A percentile compares a stretch with the other conserved stretches of the same genome.
These are phyloP conservation scores for Ips typographus DNA, from an alignment of 1,140 invertebrate genomes.

Conservation along the genomic window DNA sequence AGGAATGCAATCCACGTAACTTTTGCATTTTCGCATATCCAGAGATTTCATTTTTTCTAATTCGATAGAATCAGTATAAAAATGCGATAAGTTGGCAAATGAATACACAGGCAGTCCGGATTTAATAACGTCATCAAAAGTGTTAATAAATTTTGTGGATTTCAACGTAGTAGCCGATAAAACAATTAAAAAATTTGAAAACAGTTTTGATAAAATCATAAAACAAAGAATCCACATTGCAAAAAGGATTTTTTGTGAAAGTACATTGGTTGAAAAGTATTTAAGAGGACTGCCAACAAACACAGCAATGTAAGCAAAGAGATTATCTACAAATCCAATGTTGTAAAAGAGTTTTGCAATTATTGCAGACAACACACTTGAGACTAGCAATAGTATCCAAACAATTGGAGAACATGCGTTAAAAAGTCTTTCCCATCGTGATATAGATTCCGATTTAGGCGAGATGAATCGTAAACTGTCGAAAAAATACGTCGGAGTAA, in stretches of 20 bases:
- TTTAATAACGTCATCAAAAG: not conserved
- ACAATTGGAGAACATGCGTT: not conserved
- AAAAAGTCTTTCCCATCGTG: constrained; percentile 2
- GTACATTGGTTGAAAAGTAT: not conserved
- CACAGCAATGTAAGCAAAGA: not conserved
- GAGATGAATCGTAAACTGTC: not conserved
- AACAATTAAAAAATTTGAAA: constrained; percentile 7
- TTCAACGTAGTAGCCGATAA: not conserved
- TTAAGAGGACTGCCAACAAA: not conserved
- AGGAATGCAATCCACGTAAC: not conserved
- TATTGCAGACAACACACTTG: not conserved
- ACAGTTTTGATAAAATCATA: constrained; percentile 5
- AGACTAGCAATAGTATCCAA: not conserved
- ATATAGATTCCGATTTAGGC: not conserved
- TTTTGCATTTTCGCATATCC: not conserved
- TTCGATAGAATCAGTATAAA: not conserved
- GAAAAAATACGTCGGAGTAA: constrained; percentile 8
- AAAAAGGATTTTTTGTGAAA: not conserved
- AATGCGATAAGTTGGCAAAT: not conserved
- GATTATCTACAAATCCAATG: not conserved
- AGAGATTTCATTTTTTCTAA: not conserved
- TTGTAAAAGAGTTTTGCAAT: constrained; percentile 8
- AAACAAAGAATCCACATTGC: constrained; percentile 3
- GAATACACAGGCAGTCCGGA: constrained; percentile 4
- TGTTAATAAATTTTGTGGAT: constrained; percentile 5